A percentile compares a stretch with the other conserved stretches of the same genome.
Evolutionary conservation across 2,113 vertebrate species (phyloP).

Genomic region (Alectura lathami): DNA sequence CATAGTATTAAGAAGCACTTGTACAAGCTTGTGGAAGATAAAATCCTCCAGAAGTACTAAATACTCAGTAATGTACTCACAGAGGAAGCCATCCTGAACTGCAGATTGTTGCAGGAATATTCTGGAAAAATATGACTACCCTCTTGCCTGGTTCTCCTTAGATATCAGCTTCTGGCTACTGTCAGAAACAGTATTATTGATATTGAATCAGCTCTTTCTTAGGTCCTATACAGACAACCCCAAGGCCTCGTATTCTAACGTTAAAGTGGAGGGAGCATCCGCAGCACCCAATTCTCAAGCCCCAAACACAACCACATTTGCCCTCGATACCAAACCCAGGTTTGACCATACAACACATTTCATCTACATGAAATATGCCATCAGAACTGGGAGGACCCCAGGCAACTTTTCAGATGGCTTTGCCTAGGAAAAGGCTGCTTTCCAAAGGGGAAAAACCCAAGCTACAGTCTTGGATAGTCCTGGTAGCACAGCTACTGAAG

Average conservation of each 20-base stretch:
- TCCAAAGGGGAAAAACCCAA: neutral
- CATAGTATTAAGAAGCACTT: neutral
- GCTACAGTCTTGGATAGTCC: neutral
- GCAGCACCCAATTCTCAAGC: neutral
- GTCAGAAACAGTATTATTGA: neutral
- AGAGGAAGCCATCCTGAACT: neutral
- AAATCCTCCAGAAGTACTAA: neutral
- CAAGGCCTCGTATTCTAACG: neutral
- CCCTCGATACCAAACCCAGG: neutral
- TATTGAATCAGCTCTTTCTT: neutral
- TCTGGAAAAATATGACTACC: neutral
- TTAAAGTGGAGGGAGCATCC: neutral
- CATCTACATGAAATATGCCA: too few relatives aligned
- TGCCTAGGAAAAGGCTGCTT: neutral
- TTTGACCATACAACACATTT: accelerated
- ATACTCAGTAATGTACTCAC: neutral
- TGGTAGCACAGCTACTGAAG: neutral
- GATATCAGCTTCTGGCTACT: neutral
- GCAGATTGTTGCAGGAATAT: neutral
- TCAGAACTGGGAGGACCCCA: neutral
- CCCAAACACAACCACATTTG: neutral
- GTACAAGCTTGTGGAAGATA: neutral
- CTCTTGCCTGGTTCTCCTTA: neutral
- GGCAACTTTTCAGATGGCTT: neutral
- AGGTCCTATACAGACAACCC: neutral